Conservation (phyloP, 2,797 vertebrate species). For the Anomalospiza imberbis region DNA sequence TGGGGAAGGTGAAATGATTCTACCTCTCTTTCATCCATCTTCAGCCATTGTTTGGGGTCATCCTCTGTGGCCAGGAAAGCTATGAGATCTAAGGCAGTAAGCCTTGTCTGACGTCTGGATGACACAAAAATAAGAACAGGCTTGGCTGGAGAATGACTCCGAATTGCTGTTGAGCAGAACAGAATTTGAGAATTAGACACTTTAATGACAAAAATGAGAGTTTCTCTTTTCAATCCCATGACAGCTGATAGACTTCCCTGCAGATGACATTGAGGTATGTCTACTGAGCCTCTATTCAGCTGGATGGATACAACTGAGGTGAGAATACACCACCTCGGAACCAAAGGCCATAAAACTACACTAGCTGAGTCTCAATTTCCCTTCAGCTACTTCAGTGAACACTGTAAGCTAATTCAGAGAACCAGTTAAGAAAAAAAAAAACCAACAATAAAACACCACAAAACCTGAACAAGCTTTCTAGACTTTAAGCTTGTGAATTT, state of each 20-base stretch:
- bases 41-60: slow-evolving; percentile 97
- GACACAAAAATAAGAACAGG: slow-evolving; percentile 98
- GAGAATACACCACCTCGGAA: not conserved
- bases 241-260: not conserved
- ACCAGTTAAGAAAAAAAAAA: not conserved
- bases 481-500: not conserved
- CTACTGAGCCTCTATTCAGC: not conserved
- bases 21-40: slow-evolving; percentile 98
- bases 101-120: slow-evolving; percentile 92
- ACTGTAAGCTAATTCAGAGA: not conserved
- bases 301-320: not conserved
- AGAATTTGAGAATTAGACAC: not conserved
- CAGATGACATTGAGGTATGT: not conserved
- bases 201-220: not conserved
- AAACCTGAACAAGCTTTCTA: not conserved
- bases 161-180: slow-evolving; percentile 82
- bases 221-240: not conserved
- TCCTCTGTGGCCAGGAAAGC: slow-evolving; percentile 95
- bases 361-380: not conserved
- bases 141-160: slow-evolving; percentile 95
- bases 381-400: not conserved
- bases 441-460: not conserved
- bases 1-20: not conserved
- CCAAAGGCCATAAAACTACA: not conserved
- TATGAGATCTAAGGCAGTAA: slow-evolving; percentile 95